Evolutionary conservation across 2,113 vertebrate species (phyloP).

Genomic region (Chaetura pelagica): DNA sequence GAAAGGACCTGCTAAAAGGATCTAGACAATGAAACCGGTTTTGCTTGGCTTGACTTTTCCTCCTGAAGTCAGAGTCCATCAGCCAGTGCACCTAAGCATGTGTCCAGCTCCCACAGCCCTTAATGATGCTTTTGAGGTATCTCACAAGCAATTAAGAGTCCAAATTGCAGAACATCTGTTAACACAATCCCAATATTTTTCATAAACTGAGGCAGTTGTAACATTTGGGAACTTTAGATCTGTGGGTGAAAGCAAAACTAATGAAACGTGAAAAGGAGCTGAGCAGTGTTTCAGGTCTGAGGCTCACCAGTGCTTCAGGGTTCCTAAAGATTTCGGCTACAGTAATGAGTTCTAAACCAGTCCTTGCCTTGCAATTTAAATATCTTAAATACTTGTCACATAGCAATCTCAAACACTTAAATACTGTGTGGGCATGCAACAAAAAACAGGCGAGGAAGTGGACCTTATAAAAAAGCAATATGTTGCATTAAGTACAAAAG

Average conservation of each 20-base stretch:
- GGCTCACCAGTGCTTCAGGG: not conserved
- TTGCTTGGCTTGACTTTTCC: not conserved
- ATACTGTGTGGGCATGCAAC: not conserved
- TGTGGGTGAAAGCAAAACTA: not conserved
- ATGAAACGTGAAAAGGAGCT: not conserved
- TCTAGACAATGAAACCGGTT: not conserved
- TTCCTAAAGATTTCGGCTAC: not conserved
- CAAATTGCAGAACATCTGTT: not conserved
- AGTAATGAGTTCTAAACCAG: not conserved
- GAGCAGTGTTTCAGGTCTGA: not conserved
- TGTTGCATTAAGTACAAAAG: not conserved
- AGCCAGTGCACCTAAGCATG: not conserved
- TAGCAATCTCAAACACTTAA: not conserved
- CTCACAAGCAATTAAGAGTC: not conserved
- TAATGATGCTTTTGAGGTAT: not conserved
- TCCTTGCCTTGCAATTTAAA: not conserved
- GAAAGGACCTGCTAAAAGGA: constrained; percentile 7
- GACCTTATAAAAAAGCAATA: not conserved
- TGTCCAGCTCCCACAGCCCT: not conserved
- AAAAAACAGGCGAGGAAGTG: accelerated
- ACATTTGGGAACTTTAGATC: not conserved
- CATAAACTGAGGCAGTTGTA: not conserved
- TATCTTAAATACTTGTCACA: not conserved
- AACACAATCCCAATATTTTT: not conserved
- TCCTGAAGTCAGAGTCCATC: not conserved